Percentiles rank a stretch among this genome's conserved stretches.
Evolutionary conservation across 2,113 vertebrate genomes (phyloP).

Genomic region (Dicaeum eximium): DNA sequence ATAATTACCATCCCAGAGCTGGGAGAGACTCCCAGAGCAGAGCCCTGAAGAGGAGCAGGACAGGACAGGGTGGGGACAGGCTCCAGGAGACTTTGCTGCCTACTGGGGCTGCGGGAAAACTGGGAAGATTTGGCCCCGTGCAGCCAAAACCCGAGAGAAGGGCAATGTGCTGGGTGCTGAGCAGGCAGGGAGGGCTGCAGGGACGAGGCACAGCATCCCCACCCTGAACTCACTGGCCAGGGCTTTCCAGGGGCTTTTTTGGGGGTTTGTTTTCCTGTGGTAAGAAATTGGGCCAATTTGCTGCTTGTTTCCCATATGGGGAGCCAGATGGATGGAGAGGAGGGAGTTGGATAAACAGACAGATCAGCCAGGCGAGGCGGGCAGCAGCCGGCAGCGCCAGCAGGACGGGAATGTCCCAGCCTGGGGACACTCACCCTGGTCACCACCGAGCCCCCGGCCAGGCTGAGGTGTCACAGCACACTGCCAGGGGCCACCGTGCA

Average conservation of each 20-base stretch:
- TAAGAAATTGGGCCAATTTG: slow-evolving; percentile 54
- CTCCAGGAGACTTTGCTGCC: background rate
- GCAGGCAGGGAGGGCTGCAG: background rate
- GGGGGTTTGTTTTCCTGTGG: background rate
- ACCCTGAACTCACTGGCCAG: rapidly evolving
- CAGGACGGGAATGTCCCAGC: background rate
- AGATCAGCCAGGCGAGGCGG: background rate
- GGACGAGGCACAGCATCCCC: background rate
- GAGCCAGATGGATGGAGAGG: slow-evolving; percentile 73
- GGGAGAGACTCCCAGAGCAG: background rate
- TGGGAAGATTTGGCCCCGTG: background rate
- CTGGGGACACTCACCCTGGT: background rate
- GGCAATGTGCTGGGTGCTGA: background rate
- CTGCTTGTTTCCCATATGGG: slow-evolving; percentile 62
- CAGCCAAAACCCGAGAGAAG: background rate
- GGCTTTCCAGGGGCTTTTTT: background rate
- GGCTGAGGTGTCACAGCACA: background rate
- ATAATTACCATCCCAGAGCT: background rate
- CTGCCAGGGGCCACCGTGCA: background rate
- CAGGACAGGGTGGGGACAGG: background rate
- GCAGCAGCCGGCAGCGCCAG: background rate
- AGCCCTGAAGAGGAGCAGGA: background rate
- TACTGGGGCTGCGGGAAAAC: background rate
- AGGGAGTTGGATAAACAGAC: slow-evolving; percentile 58
- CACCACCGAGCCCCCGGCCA: background rate